phyloP scores from a whole-genome alignment of 2,113 vertebrate genomes.

The Dicrurus megarhynchus region DNA sequence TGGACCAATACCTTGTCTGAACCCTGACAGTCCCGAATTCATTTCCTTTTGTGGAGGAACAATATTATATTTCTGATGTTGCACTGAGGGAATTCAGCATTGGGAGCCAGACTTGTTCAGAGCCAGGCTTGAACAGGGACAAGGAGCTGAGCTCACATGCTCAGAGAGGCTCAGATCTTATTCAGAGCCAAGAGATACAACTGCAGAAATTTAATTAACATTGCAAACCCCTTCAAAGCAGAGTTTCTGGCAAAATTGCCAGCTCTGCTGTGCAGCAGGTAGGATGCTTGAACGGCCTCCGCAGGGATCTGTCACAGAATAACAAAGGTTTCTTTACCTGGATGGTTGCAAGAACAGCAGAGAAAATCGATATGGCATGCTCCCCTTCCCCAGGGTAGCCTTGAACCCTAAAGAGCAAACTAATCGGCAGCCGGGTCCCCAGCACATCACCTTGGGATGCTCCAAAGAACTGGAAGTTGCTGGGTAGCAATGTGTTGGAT shows the following conservation, averaged over 20 bases:
- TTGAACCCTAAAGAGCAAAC: not conserved
- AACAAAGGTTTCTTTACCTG: not conserved
- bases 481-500: not conserved
- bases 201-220: slow-evolving; percentile 7
- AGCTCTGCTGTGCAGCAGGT: not conserved
- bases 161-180: not conserved
- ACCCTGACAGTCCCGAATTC: not conserved
- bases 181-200: not conserved
- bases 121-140: not conserved
- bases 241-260: not conserved
- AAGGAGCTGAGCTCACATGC: not conserved
- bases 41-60: not conserved
- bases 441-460: not conserved
- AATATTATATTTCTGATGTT: not conserved
- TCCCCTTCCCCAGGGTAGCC: not conserved
- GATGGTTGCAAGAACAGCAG: not conserved
- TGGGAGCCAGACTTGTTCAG: not conserved
- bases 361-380: not conserved
- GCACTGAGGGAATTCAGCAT: not conserved
- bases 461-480: not conserved
- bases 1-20: not conserved
- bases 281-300: not conserved
- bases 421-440: not conserved
- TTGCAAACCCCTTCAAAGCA: not conserved
- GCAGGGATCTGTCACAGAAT: not conserved